These are phyloP conservation scores for Camptogramma bilineatum DNA, from an alignment of 2,888 invertebrate genomes.

Conservation along the genomic window DNA sequence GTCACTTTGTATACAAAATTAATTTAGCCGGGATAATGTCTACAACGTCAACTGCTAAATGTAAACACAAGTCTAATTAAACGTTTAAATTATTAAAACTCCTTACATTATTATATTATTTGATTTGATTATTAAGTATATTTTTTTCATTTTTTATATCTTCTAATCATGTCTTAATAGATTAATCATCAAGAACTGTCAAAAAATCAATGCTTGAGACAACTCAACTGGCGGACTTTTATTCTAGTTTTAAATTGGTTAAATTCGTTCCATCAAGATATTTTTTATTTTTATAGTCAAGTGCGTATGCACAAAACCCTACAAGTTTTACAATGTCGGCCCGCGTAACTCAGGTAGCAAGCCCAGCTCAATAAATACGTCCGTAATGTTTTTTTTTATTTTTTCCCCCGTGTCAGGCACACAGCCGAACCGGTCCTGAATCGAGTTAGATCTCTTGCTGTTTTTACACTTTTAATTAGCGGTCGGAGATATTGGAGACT, in stretches of 20 bases:
- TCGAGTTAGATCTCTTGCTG: conserved; percentile 45
- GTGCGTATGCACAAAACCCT: conserved; percentile 26
- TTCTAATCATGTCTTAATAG: neutral
- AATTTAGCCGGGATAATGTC: too few relatives aligned
- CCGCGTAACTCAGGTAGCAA: conserved; percentile 54
- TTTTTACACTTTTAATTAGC: conserved; percentile 45
- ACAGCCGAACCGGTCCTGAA: conserved; percentile 40
- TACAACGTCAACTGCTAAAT: too few relatives aligned
- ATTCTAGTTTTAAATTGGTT: neutral
- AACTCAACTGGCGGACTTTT: neutral
- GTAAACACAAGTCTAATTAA: too few relatives aligned
- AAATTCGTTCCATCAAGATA: neutral
- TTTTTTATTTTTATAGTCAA: neutral
- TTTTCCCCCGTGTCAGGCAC: conserved; percentile 47
- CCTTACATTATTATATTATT: too few relatives aligned
- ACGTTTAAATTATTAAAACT: too few relatives aligned
- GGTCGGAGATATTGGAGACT: conserved; percentile 17
- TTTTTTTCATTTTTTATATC: neutral
- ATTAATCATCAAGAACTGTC: neutral
- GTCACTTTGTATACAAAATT: too few relatives aligned
- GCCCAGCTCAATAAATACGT: conserved; percentile 50
- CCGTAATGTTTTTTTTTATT: conserved; percentile 41
- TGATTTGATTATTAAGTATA: neutral
- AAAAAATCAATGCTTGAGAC: neutral
- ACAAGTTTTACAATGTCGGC: conserved; percentile 44